Evolutionary conservation across 2,113 vertebrate genomes (phyloP), one percentile per base, ranked within the genome.

Genomic region (Picathartes gymnocephalus): DNA sequence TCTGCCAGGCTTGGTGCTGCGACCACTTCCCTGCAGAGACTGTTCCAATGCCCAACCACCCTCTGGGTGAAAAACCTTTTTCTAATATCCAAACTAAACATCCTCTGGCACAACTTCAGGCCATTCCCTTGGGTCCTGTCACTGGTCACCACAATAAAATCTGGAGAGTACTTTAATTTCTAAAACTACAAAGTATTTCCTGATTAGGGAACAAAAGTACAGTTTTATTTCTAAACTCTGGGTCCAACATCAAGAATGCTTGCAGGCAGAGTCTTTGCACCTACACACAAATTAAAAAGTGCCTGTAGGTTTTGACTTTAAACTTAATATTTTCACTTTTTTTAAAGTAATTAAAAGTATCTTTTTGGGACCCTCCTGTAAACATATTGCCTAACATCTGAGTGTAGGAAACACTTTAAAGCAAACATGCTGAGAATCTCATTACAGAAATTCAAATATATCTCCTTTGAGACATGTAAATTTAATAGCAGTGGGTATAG

Each of bases 391-490:
- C 3, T 69, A 89, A 70, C 44, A 80, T 15, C 35, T 68, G 45
- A 89, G 15, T 24, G 18, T 37, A 88, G 47, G 61, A 94, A 92
- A 65, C 54, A 82, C 39, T 91, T 92, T 82, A 87, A 90, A 95
- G 45, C 54, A 95, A 95, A 90, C 33, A 69, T 69, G 66, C 61
- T 47, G 68, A 80, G 57, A 86, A 95, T 87, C 58, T 95, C 35
- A 39, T 92, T 95, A 77, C 27, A 82, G 66, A 95, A 88, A 90
- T 95, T 93, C 66, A 95, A 90, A 85, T 88, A 16, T 14, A 14
- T 65, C 27, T 88, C 91, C 81, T 90, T 66, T 28, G 84, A 95
- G 96, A 91, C 50, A 80, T 80, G 93, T 70, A 95, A 90, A 95
- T 90, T 85, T 88, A 69, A 77, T 53, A 86, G 79, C 54, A 57